Evolutionary conservation across 2,113 vertebrate genomes (phyloP), one percentile per base, ranked within the genome.

Genomic region (Chascanopsetta lugubris): DNA sequence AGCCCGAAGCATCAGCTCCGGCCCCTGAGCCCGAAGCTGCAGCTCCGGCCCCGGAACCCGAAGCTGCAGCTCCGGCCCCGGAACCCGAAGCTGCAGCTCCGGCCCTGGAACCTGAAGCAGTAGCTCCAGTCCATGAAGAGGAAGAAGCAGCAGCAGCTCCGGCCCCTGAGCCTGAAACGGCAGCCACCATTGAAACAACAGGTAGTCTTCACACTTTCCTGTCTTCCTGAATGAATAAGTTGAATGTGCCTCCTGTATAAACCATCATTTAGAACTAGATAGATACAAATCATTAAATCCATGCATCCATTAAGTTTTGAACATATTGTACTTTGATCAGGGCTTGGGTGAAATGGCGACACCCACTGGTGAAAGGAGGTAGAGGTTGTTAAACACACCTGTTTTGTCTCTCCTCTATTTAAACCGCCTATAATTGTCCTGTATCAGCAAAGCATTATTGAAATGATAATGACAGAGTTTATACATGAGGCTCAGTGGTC

Each of bases 161-260:
- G 1, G 45, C 50, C 3, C 20, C 83, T 24, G 70, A 25, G 0
- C 38, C 64, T 48, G 62, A 82, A 58, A 58, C 21, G 25, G 59
- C 21, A 11, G 43, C 79, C 3, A 20, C 80, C 9, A 30, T 47
- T 60, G 66, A 78, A 74, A 56, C 80, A 5, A 47, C 77, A 89
- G 88, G 90, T 92, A 77, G 61, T 78, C 21, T 77, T 30, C 30
- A 43, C 51, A 13, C 13, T n/a, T 54, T 40, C 15, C 9, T 54
- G 18, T 12, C 30, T 17, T 7, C 21, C 24, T 51, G 18, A 24
- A 22, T 72, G 47, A 51, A 49, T 80, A 61, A 2, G 1, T 32
- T 10, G 43, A 55, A 42, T 12, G 9, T 29, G 38, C 36, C 51
- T 77, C 45, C 15, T 68, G 59, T 77, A 21, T 50, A 38, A 66